A percentile compares a stretch with the other conserved stretches of the same genome.
These are phyloP conservation scores for Gasterosteus nipponicus DNA, from an alignment of 2,113 vertebrate species.

Conservation along the genomic window DNA sequence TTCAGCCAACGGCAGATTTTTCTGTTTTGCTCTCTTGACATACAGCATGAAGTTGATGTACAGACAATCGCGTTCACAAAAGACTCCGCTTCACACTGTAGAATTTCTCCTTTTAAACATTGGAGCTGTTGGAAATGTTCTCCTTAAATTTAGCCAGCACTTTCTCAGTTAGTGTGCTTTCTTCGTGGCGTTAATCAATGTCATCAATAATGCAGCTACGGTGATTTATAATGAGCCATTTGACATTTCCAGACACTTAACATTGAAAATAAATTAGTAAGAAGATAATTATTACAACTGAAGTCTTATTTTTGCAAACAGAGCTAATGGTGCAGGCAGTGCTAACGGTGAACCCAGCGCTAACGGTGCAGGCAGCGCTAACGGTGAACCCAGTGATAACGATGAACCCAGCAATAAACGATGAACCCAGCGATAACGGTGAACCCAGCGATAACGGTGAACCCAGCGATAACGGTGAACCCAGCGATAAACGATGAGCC, in stretches of 20 bases:
- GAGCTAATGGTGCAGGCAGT: too few species aligned
- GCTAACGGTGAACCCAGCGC: too few species aligned
- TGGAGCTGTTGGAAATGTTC: slow-evolving; percentile 5
- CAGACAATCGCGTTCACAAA: slow-evolving; percentile 1
- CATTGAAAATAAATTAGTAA: neutral
- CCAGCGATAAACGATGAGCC: too few species aligned
- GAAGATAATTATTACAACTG: neutral
- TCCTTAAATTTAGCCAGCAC: neutral
- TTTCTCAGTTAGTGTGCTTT: neutral
- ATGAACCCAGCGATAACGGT: too few species aligned
- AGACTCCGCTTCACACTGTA: neutral
- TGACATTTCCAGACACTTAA: neutral
- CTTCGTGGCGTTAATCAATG: neutral
- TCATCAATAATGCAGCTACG: neutral
- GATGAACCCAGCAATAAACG: too few species aligned
- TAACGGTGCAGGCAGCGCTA: too few species aligned
- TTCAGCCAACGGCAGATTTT: slow-evolving; percentile 23
- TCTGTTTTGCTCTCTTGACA: slow-evolving; percentile 23
- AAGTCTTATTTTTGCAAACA: neutral
- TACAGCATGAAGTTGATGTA: neutral
- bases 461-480: too few species aligned
- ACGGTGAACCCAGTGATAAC: too few species aligned
- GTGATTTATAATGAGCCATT: neutral
- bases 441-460: too few species aligned
- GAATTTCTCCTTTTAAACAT: neutral